Base-by-base conservation (phyloP, 2,797 vertebrate species). In the Onychomys leucogaster region DNA sequence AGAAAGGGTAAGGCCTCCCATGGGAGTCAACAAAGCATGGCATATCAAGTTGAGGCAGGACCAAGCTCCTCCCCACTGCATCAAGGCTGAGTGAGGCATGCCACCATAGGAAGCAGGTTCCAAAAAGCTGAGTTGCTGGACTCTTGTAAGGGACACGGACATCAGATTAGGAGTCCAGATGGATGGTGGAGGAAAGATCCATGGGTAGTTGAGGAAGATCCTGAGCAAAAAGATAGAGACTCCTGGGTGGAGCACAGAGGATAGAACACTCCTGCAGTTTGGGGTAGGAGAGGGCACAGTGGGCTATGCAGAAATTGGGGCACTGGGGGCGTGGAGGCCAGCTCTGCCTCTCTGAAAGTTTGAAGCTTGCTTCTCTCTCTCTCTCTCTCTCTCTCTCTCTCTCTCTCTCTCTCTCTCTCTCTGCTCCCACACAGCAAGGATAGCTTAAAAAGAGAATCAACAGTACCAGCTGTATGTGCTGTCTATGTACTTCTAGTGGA, bases 301-400 rank as follows among this genome's bases (percentile, higher is more conserved):
- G 23, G 37, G 80, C 49, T 73, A 76, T 6, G 4, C 3, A 21
- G 9, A 4, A 17, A 49, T 25, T 21, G 34, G 32, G n/a, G 7
- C 16, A 46, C 5, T 75, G 21, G 37, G 17, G 17, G 25, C 8
- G 32, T 3, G n/a, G 57, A 75, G 67, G n/a, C 17, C 43, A 25
- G 43, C n/a, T 94, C 10, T 85, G 85, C 37, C 67, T 85, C 25
- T 91, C 75, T 37, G 73, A 94, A 90, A 75, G 73, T 63, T 89
- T 94, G 14, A 83, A 67, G 32, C 14, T 75, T 23, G 12, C n/a
- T 25, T 81, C 32, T 46, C n/a, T n/a, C n/a, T n/a, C n/a, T n/a
- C n/a, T n/a, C n/a, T n/a, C n/a, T n/a, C n/a, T n/a, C n/a, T n/a
- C n/a, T n/a, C n/a, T n/a, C n/a, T n/a, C n/a, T n/a, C n/a, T n/a